A percentile compares a stretch with the other conserved stretches of the same genome.
These are phyloP conservation scores for Stichopus chloronotus DNA, from an alignment of 35 echinoderm and acorn worm species.

Conservation along the genomic window DNA sequence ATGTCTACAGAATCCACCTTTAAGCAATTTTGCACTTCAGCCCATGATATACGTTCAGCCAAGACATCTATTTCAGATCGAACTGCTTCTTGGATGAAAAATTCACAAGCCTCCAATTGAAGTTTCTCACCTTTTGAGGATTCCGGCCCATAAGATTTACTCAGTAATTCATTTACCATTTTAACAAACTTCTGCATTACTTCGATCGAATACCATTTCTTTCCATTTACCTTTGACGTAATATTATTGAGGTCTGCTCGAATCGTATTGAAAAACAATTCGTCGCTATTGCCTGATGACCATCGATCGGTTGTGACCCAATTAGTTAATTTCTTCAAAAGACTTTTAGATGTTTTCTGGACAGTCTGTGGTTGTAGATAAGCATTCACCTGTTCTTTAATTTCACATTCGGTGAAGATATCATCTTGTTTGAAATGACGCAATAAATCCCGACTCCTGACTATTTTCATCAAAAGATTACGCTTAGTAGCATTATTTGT, in stretches of 20 bases:
- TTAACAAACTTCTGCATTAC: neutral
- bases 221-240: neutral
- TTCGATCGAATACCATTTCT: constrained; percentile 12
- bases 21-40: neutral
- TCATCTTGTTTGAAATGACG: neutral
- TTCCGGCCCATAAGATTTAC: neutral
- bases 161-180: neutral
- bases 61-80: constrained; percentile 30
- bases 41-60: constrained; percentile 12
- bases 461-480: neutral
- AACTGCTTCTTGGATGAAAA: constrained; percentile 31
- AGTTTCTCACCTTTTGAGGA: neutral
- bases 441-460: neutral
- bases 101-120: neutral
- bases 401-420: neutral
- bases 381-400: neutral
- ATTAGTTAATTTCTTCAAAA: neutral
- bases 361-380: neutral
- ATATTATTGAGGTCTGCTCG: neutral
- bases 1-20: constrained; percentile 1
- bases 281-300: neutral
- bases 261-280: neutral
- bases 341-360: neutral
- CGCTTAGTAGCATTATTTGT: neutral
- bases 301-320: neutral